Percentiles rank a stretch among this genome's conserved stretches.
Conservation (phyloP, 2,113 vertebrate genomes). For the Oreotrochilus melanogaster region DNA sequence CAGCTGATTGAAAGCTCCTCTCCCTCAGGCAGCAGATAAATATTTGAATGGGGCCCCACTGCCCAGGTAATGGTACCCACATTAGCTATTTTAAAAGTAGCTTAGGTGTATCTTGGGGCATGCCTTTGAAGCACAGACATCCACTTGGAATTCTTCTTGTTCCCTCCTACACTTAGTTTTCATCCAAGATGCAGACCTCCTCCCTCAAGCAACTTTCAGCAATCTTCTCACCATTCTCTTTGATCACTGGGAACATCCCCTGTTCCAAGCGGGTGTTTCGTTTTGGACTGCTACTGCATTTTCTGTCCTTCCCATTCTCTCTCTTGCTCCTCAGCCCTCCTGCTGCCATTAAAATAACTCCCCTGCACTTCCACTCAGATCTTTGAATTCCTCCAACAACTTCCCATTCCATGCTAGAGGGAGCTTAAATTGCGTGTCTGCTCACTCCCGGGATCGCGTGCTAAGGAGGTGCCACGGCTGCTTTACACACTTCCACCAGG, state of each 20-base stretch:
- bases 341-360: background rate
- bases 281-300: background rate
- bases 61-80: background rate
- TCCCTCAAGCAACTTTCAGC: background rate
- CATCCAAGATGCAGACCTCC: background rate
- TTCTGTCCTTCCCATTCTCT: slow-evolving; percentile 3
- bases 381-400: fast-evolving
- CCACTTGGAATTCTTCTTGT: background rate
- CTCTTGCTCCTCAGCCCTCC: background rate
- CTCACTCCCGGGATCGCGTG: background rate
- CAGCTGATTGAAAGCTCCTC: background rate
- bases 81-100: background rate
- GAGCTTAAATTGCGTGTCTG: fast-evolving
- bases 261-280: background rate
- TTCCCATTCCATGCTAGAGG: background rate
- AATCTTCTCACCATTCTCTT: background rate
- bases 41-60: background rate
- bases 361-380: background rate
- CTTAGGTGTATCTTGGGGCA: background rate
- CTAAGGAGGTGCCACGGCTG: background rate
- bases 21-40: background rate
- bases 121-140: background rate
- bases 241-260: background rate
- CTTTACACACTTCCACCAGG: background rate
- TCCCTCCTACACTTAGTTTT: background rate